Percentiles rank a stretch among this genome's conserved stretches.
phyloP scores from a whole-genome alignment of 2,113 vertebrate genomes.

The Platysternon megacephalum region DNA sequence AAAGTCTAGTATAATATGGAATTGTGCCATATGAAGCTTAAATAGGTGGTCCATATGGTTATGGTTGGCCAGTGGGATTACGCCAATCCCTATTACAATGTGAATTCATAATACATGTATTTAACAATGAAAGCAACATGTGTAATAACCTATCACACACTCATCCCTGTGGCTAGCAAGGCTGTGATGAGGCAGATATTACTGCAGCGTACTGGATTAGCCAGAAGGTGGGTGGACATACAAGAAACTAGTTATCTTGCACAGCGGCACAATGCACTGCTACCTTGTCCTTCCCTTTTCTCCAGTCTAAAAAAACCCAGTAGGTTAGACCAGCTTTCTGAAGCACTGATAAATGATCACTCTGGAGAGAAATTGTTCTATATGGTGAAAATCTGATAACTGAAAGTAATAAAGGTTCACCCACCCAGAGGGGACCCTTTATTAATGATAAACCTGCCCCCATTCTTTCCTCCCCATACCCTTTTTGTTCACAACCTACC shows the following conservation, averaged over 20 bases:
- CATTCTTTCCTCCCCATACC: background rate
- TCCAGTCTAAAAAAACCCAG: background rate
- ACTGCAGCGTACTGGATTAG: background rate
- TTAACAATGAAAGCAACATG: background rate
- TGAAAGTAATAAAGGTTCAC: background rate
- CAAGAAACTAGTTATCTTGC: background rate
- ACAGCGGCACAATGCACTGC: background rate
- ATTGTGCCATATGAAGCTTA: background rate
- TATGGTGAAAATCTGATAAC: background rate
- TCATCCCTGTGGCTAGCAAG: background rate
- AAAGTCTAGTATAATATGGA: background rate
- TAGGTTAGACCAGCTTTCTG: background rate
- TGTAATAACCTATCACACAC: background rate
- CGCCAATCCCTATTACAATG: background rate
- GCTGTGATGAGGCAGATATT: background rate
- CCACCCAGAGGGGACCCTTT: background rate
- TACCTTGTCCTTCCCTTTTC: background rate
- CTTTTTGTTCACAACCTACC: conserved; percentile 80
- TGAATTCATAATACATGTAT: background rate
- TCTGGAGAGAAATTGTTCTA: background rate
- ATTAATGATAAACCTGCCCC: background rate
- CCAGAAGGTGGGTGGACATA: background rate
- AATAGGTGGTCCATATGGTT: background rate
- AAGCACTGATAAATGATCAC: background rate
- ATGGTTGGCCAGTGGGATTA: background rate